Conservation (phyloP, 2,888 invertebrate species). For the Chrysodeixis includens region DNA sequence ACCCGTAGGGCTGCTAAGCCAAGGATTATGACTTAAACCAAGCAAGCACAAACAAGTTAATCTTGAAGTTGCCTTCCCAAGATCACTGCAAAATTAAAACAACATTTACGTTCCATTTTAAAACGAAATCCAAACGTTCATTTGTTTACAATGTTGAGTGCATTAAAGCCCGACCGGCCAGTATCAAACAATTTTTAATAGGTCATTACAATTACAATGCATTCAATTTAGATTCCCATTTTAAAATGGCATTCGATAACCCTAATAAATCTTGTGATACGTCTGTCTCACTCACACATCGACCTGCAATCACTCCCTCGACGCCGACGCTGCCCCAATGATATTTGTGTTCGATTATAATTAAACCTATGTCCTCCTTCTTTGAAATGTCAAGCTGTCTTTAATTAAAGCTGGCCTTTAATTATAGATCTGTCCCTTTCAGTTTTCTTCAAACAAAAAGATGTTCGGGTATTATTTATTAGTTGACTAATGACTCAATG, state of each 20-base stretch:
- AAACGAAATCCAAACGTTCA: not conserved
- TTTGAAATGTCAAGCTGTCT: constrained; percentile 88
- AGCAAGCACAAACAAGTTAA: constrained; percentile 13
- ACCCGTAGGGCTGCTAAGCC: constrained; percentile 63
- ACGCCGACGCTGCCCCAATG: constrained; percentile 84
- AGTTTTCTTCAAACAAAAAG: constrained; percentile 67
- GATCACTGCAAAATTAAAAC: not conserved
- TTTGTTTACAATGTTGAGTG: not conserved
- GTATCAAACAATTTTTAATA: not conserved
- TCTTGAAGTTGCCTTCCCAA: not conserved
- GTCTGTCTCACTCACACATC: constrained; percentile 60
- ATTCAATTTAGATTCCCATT: not conserved
- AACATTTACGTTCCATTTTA: not conserved
- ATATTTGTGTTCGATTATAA: constrained; percentile 86
- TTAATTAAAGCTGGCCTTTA: constrained; percentile 82
- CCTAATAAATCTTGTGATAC: constrained; percentile 45
- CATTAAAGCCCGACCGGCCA: not conserved
- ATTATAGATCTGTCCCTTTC: constrained; percentile 80
- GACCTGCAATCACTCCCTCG: constrained; percentile 79
- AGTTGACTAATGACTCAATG: constrained; percentile 50
- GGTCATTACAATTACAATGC: not conserved
- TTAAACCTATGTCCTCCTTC: constrained; percentile 84
- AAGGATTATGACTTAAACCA: constrained; percentile 39
- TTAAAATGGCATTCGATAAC: constrained; percentile 34
- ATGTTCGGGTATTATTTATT: constrained; percentile 53